Evolutionary conservation across 64 coral and sea anemone genomes (phyloP).

Genomic region (Cladopsammia gracilis): DNA sequence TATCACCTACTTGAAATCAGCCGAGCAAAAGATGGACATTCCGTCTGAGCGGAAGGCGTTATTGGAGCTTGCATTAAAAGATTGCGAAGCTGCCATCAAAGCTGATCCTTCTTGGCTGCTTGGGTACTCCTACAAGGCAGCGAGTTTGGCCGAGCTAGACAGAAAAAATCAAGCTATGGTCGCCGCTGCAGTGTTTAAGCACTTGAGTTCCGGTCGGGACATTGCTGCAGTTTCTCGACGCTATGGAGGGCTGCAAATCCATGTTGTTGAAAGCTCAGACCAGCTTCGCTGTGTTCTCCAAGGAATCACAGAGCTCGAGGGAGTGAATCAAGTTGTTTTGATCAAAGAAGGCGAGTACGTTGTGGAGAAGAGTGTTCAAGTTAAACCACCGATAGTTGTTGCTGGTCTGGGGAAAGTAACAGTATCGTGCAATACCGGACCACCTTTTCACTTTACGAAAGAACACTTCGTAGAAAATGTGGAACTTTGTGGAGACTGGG

Average conservation of each 20-base stretch:
- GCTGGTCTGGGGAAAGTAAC: background rate
- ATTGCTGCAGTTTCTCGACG: background rate
- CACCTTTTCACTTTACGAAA: background rate
- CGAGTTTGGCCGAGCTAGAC: background rate
- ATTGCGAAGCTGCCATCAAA: background rate
- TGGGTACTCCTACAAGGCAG: background rate
- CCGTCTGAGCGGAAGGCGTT: background rate
- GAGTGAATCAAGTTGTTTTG: conserved; percentile 18
- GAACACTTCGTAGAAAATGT: background rate
- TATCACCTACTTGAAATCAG: background rate
- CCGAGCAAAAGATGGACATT: background rate
- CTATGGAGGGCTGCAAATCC: background rate
- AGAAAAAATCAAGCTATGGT: background rate
- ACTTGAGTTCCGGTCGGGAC: background rate
- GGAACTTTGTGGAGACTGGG: background rate
- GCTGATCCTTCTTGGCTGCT: conserved; percentile 6
- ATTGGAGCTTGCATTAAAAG: conserved; percentile 5
- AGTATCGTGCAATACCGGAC: background rate
- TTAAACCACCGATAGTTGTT: background rate
- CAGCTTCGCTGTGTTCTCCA: background rate
- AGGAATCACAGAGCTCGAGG: background rate
- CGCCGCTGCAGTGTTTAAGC: conserved; percentile 7
- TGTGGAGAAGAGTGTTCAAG: background rate
- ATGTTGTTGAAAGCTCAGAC: background rate
- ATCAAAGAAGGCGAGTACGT: conserved; percentile 14